Evolutionary conservation across 2,797 vertebrate genomes (phyloP).

Genomic region (Danionella dracula): DNA sequence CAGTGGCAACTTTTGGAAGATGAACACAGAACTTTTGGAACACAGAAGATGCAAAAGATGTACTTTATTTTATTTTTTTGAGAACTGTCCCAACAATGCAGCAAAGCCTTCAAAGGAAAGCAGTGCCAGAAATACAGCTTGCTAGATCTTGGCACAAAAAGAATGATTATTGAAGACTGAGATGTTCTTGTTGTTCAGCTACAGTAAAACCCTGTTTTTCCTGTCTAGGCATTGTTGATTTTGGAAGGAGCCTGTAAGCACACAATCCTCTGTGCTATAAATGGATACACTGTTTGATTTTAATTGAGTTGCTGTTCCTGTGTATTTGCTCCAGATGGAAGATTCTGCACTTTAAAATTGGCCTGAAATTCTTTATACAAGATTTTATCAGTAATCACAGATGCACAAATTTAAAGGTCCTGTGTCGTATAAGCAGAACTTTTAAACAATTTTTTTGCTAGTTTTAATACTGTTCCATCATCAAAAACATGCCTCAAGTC

Average conservation of each 20-base stretch:
- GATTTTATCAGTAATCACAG: too few species aligned
- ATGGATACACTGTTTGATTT: neutral
- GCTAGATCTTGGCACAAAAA: neutral
- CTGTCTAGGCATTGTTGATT: neutral
- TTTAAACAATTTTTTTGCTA: too few species aligned
- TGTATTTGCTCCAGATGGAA: neutral
- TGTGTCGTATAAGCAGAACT: too few species aligned
- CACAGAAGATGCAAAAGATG: too few species aligned
- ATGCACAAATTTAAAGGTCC: too few species aligned
- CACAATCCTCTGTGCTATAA: neutral
- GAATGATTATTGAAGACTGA: neutral
- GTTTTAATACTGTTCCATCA: too few species aligned
- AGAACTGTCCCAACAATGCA: too few species aligned
- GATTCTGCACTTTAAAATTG: neutral
- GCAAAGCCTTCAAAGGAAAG: too few species aligned
- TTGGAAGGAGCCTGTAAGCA: neutral
- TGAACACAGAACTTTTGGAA: too few species aligned
- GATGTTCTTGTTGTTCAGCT: neutral
- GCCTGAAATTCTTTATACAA: neutral
- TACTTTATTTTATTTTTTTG: too few species aligned
- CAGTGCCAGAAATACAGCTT: neutral
- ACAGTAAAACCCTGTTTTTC: neutral
- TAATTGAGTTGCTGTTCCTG: conserved; percentile 16
- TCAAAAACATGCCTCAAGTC: too few species aligned
- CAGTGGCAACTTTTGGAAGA: neutral